Evolutionary conservation across 2,888 invertebrate species (phyloP).

Genomic region (Xestia c-nigrum): DNA sequence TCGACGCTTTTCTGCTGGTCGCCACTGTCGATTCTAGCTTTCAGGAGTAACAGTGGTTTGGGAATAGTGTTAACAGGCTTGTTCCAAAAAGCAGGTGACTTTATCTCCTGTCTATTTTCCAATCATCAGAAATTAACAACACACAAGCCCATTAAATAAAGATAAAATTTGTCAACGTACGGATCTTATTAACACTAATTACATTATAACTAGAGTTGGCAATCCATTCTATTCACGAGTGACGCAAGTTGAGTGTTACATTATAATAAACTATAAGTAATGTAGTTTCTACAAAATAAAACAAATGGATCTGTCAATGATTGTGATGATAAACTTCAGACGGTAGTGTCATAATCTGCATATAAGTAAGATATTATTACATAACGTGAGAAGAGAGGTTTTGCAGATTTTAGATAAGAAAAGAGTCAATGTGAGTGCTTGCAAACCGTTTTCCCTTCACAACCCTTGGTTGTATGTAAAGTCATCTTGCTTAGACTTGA

Average conservation of each 20-base stretch:
- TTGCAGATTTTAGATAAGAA: background rate
- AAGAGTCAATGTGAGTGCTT: background rate
- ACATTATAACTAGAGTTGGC: conserved; percentile 24
- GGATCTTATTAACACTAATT: conserved; percentile 13
- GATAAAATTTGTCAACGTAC: conserved; percentile 17
- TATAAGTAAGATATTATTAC: conserved; percentile 59
- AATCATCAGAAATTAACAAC: background rate
- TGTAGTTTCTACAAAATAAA: conserved; percentile 34
- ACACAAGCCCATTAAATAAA: conserved; percentile 6
- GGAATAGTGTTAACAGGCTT: no score
- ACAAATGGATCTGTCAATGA: conserved; percentile 40
- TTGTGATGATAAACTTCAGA: conserved; percentile 40
- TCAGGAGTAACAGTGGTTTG: no score
- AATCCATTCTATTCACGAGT: conserved; percentile 25
- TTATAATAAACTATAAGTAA: conserved; percentile 27
- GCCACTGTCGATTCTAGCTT: no score
- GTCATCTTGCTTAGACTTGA: background rate
- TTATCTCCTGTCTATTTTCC: background rate
- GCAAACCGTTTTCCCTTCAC: background rate
- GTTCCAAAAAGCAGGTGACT: background rate
- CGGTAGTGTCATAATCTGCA: conserved; percentile 67
- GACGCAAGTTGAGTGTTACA: conserved; percentile 37
- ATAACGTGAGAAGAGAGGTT: conserved; percentile 52
- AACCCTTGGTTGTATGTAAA: background rate
- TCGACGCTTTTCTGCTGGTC: no score